Percentiles rank a stretch among this genome's conserved stretches.
These are phyloP conservation scores for Corbicula japonica DNA, from an alignment of 2,888 invertebrate genomes.

Conservation along the genomic window DNA sequence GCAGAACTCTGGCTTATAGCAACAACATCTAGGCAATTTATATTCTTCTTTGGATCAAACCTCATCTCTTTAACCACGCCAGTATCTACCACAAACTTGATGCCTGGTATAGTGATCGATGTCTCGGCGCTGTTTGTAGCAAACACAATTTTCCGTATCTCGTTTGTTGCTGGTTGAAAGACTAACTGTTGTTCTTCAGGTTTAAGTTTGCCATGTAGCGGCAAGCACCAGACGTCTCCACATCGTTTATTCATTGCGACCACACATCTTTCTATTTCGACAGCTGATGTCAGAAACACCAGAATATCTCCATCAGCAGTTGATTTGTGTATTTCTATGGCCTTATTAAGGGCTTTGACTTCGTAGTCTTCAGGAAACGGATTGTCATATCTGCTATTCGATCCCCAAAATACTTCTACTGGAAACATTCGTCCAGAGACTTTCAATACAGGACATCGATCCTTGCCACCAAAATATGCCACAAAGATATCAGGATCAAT, in stretches of 20 bases:
- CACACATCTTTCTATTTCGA: constrained; percentile 83
- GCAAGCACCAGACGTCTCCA: constrained; percentile 69
- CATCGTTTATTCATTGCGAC: constrained; percentile 58
- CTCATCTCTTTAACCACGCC: constrained; percentile 85
- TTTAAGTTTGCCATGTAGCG: constrained; percentile 82
- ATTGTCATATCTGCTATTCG: constrained; percentile 57
- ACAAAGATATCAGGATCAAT: constrained; percentile 84
- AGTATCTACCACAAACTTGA: constrained; percentile 86
- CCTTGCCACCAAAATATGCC: constrained; percentile 82
- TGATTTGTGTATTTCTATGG: constrained; percentile 77
- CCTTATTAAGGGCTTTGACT: constrained; percentile 78
- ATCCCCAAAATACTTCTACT: constrained; percentile 78
- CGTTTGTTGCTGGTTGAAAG: constrained; percentile 73
- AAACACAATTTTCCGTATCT: constrained; percentile 85
- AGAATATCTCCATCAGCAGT: constrained; percentile 84
- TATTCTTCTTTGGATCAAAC: constrained; percentile 83
- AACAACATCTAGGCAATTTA: constrained; percentile 78
- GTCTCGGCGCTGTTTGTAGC: constrained; percentile 87
- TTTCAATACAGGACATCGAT: no score
- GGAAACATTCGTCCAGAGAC: no score
- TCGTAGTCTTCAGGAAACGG: no score
- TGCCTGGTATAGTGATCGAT: constrained; percentile 86
- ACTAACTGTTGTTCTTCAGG: constrained; percentile 83
- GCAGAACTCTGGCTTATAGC: constrained; percentile 84
- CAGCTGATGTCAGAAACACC: constrained; percentile 85